phyloP scores from a whole-genome alignment of 1,140 invertebrate species.

The Ectropis grisescens region DNA sequence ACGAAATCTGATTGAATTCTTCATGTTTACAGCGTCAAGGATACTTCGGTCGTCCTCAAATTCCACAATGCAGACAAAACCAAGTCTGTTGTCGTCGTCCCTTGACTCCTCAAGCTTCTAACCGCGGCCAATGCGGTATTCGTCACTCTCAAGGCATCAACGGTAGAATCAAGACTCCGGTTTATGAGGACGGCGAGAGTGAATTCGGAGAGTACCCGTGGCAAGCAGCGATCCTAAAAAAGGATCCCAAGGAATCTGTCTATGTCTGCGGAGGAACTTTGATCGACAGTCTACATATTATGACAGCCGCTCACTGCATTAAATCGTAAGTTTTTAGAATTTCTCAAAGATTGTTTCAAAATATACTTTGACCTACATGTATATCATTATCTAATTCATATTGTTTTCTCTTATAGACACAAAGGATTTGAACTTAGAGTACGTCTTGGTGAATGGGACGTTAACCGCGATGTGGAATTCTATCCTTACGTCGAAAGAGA shows the following conservation, averaged over 20 bases:
- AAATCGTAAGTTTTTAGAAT: constrained; percentile 91
- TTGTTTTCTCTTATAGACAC: constrained; percentile 74
- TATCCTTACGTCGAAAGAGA: constrained; percentile 93
- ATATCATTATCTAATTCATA: too few relatives aligned
- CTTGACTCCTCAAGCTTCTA: constrained; percentile 70
- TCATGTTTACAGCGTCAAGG: constrained; percentile 81
- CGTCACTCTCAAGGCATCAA: constrained; percentile 90
- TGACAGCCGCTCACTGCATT: constrained; percentile 92
- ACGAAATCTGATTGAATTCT: constrained; percentile 5
- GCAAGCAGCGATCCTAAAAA: constrained; percentile 93
- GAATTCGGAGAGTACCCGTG: constrained; percentile 95
- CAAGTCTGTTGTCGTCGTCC: constrained; percentile 83
- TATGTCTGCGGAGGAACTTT: constrained; percentile 92
- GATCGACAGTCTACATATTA: constrained; percentile 84
- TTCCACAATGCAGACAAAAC: constrained; percentile 78
- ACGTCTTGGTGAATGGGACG: constrained; percentile 94
- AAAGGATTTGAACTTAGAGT: constrained; percentile 85
- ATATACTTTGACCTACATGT: too few relatives aligned
- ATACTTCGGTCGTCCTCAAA: constrained; percentile 72
- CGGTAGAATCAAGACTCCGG: constrained; percentile 89
- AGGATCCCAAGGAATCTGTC: constrained; percentile 89
- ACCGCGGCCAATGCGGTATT: constrained; percentile 80
- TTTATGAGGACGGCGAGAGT: constrained; percentile 89
- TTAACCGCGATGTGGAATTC: constrained; percentile 94
- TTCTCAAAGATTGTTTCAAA: too few relatives aligned